Conservation (phyloP, 2,888 invertebrate species). For the Chloroclystis v-ata region DNA sequence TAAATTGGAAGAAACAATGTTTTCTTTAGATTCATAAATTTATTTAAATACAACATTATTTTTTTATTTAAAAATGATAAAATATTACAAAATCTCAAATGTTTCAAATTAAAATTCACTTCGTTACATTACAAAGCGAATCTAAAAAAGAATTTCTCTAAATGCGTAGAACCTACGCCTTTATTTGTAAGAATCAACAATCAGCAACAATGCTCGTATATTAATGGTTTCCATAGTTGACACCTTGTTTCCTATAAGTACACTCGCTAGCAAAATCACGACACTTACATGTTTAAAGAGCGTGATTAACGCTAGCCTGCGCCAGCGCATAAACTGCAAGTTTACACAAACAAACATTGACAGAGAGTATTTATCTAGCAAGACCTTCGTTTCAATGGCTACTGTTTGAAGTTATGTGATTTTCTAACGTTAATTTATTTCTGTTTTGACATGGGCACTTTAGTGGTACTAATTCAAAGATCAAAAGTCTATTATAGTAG, state of each 20-base stretch:
- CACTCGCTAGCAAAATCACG: background rate
- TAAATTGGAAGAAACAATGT: background rate
- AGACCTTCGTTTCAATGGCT: conserved; percentile 12
- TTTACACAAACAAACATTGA: conserved; percentile 29
- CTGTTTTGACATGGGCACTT: background rate
- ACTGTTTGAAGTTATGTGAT: conserved; percentile 8
- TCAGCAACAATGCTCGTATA: too few species aligned
- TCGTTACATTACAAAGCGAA: too few species aligned
- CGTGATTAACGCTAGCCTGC: background rate
- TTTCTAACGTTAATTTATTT: conserved; percentile 6
- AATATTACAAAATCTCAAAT: too few species aligned
- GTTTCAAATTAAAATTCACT: too few species aligned
- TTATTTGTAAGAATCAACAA: too few species aligned
- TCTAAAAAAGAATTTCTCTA: too few species aligned
- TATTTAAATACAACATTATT: too few species aligned
- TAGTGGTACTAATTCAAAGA: background rate
- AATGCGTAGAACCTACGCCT: too few species aligned
- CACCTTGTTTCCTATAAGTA: background rate
- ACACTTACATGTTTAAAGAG: background rate
- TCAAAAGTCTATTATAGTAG: background rate
- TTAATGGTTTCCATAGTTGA: background rate
- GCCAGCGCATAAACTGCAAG: conserved; percentile 22
- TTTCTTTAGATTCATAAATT: too few species aligned
- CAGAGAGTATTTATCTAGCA: conserved; percentile 18
- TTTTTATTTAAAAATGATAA: too few species aligned